These are phyloP conservation scores for Vidua macroura DNA, from an alignment of 2,113 vertebrate genomes.

Conservation along the genomic window DNA sequence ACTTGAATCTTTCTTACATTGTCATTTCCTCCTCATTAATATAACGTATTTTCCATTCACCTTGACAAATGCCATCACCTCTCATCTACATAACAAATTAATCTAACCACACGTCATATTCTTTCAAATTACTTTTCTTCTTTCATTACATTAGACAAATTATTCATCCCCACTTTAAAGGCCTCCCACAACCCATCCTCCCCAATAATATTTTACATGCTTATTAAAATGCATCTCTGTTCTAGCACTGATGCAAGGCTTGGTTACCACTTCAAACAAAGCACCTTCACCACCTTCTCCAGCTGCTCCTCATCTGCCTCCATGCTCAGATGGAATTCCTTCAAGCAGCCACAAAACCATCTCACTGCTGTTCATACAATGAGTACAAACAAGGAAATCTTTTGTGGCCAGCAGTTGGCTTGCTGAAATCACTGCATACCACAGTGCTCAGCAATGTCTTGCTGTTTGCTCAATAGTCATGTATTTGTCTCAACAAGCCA, in stretches of 20 bases:
- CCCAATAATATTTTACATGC: not conserved
- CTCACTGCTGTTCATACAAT: not conserved
- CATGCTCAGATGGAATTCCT: not conserved
- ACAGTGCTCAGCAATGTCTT: not conserved
- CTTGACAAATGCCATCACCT: not conserved
- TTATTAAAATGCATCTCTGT: not conserved
- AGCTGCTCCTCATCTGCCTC: not conserved
- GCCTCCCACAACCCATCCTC: not conserved
- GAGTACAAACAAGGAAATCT: not conserved
- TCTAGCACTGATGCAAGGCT: not conserved
- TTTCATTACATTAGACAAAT: not conserved
- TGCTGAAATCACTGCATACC: not conserved
- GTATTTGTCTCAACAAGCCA: not conserved
- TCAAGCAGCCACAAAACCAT: not conserved
- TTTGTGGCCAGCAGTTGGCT: not conserved
- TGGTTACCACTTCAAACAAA: not conserved
- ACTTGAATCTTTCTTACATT: not conserved
- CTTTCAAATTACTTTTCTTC: not conserved
- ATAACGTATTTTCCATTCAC: not conserved
- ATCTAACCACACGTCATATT: not conserved
- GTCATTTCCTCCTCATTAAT: not conserved
- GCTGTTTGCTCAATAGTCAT: not conserved
- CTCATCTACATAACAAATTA: not conserved
- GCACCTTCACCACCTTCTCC: not conserved
- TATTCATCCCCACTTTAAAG: not conserved